Percentiles rank a stretch among this genome's conserved stretches.
Evolutionary conservation across 1,140 invertebrate species (phyloP).

Genomic region (Aphis gossypii): DNA sequence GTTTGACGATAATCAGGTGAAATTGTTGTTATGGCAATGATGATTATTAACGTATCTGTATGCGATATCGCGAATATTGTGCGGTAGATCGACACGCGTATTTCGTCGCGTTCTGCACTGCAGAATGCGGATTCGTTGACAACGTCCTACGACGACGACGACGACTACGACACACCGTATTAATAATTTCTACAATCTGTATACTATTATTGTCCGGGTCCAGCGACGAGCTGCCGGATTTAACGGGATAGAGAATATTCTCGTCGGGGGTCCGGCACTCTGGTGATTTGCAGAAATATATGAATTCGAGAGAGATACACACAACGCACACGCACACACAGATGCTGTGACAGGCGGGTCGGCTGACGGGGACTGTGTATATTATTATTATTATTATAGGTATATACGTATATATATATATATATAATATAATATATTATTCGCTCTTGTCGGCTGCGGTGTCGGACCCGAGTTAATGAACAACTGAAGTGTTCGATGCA

Average conservation of each 20-base stretch:
- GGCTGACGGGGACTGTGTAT: neutral
- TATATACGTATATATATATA: neutral
- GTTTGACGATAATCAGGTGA: neutral
- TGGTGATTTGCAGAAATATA: neutral
- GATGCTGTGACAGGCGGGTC: too few species aligned
- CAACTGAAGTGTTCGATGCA: conserved; percentile 53
- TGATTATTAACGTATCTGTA: neutral
- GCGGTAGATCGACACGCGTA: neutral
- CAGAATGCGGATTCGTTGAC: neutral
- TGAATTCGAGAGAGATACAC: neutral
- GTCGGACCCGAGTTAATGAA: conserved; percentile 48
- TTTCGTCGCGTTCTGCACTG: neutral
- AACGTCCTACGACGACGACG: neutral
- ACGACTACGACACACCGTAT: too few species aligned
- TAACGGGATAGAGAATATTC: neutral
- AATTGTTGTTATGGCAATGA: neutral
- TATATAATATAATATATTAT: neutral
- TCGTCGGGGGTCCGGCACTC: neutral
- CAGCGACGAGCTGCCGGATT: neutral
- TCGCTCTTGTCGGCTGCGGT: neutral
- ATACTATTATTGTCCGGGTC: too few species aligned
- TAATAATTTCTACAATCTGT: too few species aligned
- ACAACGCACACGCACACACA: neutral
- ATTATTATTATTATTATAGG: neutral
- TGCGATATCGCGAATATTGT: too few species aligned